Percentiles rank a stretch among this genome's conserved stretches.
Evolutionary conservation across 2,113 vertebrate species (phyloP).

Genomic region (Anhinga rufa): DNA sequence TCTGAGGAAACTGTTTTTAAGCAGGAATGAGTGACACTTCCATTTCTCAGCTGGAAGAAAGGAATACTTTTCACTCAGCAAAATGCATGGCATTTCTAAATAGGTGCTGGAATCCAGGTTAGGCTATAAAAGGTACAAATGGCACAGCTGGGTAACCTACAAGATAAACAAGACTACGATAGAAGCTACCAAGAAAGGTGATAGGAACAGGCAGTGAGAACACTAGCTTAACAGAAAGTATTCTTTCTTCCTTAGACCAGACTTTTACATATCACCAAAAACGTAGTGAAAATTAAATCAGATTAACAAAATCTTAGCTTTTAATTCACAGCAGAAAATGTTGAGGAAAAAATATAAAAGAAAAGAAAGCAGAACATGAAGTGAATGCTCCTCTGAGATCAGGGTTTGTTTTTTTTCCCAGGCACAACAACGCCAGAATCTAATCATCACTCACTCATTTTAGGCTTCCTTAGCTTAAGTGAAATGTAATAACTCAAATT

Average conservation of each 20-base stretch:
- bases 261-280: background rate
- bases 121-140: background rate
- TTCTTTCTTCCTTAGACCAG: background rate
- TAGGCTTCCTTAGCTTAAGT: background rate
- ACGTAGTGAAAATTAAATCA: background rate
- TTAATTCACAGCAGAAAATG: background rate
- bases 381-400: background rate
- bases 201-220: background rate
- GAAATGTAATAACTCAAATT: background rate
- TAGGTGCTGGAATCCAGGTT: background rate
- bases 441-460: background rate
- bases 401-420: background rate
- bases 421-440: background rate
- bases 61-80: background rate
- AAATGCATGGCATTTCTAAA: background rate
- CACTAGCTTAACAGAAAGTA: background rate
- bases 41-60: background rate
- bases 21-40: background rate
- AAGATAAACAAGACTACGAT: background rate
- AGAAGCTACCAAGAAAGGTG: background rate
- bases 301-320: background rate
- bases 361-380: background rate
- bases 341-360: background rate
- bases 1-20: background rate
- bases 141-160: background rate